A percentile compares a stretch with the other conserved stretches of the same genome.
These are phyloP conservation scores for Mercenaria mercenaria DNA, from an alignment of 1,140 invertebrate species.

Conservation along the genomic window DNA sequence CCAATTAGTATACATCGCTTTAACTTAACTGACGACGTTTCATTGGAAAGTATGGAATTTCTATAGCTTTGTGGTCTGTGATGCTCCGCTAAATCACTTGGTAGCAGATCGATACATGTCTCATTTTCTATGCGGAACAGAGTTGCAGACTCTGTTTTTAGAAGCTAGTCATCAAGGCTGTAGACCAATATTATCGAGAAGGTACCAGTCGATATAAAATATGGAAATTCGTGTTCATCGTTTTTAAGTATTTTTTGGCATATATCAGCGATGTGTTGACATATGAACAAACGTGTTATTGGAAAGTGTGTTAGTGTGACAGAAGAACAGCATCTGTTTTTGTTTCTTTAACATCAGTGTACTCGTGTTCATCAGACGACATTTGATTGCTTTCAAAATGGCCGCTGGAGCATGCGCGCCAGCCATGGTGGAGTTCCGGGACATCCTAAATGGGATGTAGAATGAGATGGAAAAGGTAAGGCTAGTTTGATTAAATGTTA, in stretches of 20 bases:
- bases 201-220: not conserved
- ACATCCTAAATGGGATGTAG: constrained; percentile 34
- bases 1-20: constrained; percentile 17
- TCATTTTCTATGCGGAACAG: constrained; percentile 52
- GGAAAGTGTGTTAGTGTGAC: constrained; percentile 1
- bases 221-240: not conserved
- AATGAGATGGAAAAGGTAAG: constrained; percentile 1
- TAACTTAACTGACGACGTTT: constrained; percentile 17
- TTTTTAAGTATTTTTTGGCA: not conserved
- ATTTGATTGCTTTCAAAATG: constrained; percentile 40
- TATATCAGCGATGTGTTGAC: constrained; percentile 19
- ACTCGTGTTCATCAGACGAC: constrained; percentile 19
- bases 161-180: constrained; percentile 26
- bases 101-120: constrained; percentile 27
- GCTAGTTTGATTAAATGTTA: not conserved
- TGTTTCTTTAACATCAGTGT: not conserved
- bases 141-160: constrained; percentile 33
- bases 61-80: constrained; percentile 14
- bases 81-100: not conserved
- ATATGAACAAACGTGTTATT: not conserved
- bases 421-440: constrained; percentile 11
- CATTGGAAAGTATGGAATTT: constrained; percentile 21
- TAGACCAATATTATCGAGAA: not conserved
- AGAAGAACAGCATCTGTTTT: not conserved
- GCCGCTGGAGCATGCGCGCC: constrained; percentile 45